Evolutionary conservation across 2,888 invertebrate species (phyloP).

Genomic region (Cheiracanthium punctorium): DNA sequence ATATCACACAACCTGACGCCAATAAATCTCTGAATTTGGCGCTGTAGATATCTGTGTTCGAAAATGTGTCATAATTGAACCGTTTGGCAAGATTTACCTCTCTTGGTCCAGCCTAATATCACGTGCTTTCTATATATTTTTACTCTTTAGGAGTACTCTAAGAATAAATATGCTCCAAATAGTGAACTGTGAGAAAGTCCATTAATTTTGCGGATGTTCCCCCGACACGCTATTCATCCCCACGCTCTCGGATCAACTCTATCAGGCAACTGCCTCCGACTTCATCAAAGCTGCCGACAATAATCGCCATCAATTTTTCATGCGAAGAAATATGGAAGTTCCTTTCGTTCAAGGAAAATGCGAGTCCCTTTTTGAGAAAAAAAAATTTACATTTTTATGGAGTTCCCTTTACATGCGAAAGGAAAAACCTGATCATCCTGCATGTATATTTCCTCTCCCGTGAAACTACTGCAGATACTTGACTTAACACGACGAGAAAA

Average conservation of each 20-base stretch:
- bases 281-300: not conserved
- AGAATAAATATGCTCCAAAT: too few relatives aligned
- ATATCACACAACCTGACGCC: too few relatives aligned
- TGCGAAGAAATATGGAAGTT: not conserved
- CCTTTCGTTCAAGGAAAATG: not conserved
- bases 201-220: not conserved
- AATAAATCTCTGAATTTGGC: too few relatives aligned
- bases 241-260: not conserved
- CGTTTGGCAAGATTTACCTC: too few relatives aligned
- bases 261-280: not conserved
- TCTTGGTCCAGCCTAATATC: too few relatives aligned
- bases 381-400: not conserved
- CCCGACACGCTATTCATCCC: not conserved
- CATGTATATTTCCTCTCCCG: not conserved
- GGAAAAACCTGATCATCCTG: not conserved
- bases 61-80: too few relatives aligned
- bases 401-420: not conserved
- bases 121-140: too few relatives aligned
- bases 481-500: too few relatives aligned
- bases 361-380: not conserved
- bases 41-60: too few relatives aligned
- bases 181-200: too few relatives aligned
- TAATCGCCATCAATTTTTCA: constrained; percentile 6
- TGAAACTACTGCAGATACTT: too few relatives aligned
- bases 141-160: too few relatives aligned